A percentile compares a stretch with the other conserved stretches of the same genome.
phyloP scores from a whole-genome alignment of 1,140 invertebrate genomes.

The Protaetia brevitarsis region DNA sequence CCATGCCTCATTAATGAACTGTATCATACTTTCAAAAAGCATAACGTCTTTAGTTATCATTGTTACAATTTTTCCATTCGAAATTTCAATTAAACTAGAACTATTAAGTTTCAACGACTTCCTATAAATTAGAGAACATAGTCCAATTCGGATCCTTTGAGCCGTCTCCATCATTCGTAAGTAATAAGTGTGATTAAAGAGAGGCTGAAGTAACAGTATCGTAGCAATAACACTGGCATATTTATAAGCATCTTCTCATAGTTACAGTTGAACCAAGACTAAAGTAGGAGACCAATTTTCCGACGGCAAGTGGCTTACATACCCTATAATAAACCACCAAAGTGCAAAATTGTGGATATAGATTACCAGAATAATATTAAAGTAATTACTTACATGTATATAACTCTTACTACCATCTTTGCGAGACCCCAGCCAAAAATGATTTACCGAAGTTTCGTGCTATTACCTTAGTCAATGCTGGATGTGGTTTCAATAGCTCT shows the following conservation, averaged over 20 bases:
- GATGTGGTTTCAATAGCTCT: conserved; percentile 30
- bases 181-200: conserved; percentile 67
- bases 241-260: conserved; percentile 32
- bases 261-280: conserved; percentile 32
- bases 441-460: conserved; percentile 27
- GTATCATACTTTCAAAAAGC: conserved; percentile 64
- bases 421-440: neutral
- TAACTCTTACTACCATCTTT: neutral
- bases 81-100: conserved; percentile 71
- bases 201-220: conserved; percentile 25
- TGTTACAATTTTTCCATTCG: conserved; percentile 87
- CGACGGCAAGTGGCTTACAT: conserved; percentile 30
- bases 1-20: conserved; percentile 73
- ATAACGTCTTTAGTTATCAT: conserved; percentile 86
- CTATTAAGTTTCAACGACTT: conserved; percentile 70
- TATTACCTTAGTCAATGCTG: conserved; percentile 32
- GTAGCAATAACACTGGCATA: conserved; percentile 31
- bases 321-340: no score
- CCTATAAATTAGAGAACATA: conserved; percentile 76
- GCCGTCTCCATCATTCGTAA: conserved; percentile 69
- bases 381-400: conserved; percentile 7
- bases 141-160: conserved; percentile 75
- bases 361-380: no score
- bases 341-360: no score
- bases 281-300: conserved; percentile 39